Evolutionary conservation across 2,797 vertebrate genomes (phyloP).

Genomic region (Karalla daura): DNA sequence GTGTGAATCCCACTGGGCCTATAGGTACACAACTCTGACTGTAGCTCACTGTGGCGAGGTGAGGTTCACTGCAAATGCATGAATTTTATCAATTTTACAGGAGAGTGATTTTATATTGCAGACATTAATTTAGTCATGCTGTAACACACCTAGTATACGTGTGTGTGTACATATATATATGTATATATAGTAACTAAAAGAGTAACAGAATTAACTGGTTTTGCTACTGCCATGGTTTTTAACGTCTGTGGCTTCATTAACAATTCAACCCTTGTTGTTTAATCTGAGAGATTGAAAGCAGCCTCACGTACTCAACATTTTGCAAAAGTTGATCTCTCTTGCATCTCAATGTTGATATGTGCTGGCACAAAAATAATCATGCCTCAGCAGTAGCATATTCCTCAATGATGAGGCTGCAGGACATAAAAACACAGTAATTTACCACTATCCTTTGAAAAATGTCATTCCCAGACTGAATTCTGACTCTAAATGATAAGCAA

Average conservation of each 20-base stretch:
- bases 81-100: slow-evolving; percentile 27
- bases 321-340: no score
- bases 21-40: slow-evolving; percentile 18
- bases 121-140: slow-evolving; percentile 13
- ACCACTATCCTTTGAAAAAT: background rate
- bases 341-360: background rate
- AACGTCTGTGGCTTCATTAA: background rate
- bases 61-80: slow-evolving; percentile 10
- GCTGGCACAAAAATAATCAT: background rate
- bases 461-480: background rate
- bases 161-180: background rate
- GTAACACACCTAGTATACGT: background rate
- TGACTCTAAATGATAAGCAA: slow-evolving; percentile 1
- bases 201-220: no score
- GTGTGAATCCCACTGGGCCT: slow-evolving; percentile 8
- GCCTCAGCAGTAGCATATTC: background rate
- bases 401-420: background rate
- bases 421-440: background rate
- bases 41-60: slow-evolving; percentile 1
- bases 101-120: slow-evolving; percentile 16
- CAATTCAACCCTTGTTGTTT: background rate
- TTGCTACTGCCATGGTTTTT: background rate
- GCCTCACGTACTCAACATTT: background rate
- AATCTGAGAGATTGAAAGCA: background rate
- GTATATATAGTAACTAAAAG: no score